These are phyloP conservation scores for Cynaeus angustus DNA, from an alignment of 2,888 invertebrate genomes.

Conservation along the genomic window DNA sequence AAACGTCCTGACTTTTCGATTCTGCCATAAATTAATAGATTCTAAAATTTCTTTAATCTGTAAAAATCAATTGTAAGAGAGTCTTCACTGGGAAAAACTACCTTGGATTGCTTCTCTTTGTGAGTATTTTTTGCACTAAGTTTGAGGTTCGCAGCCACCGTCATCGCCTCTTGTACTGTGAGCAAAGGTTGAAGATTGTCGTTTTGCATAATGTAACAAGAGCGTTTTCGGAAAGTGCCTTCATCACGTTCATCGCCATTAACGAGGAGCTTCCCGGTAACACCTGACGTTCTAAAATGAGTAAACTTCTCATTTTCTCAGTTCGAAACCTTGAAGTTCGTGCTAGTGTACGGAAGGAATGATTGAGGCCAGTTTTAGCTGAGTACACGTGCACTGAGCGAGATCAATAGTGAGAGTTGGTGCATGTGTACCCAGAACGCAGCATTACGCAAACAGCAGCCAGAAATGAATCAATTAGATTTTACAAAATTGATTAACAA, in stretches of 20 bases:
- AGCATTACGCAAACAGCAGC: constrained; percentile 21
- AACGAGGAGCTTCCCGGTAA: constrained; percentile 82
- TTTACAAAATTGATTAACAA: too few relatives aligned
- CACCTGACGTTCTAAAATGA: constrained; percentile 69
- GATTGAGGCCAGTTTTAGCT: constrained; percentile 1
- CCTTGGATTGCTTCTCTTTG: constrained; percentile 79
- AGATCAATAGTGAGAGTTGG: constrained; percentile 48
- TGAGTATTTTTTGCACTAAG: constrained; percentile 78
- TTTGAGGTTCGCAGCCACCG: constrained; percentile 90
- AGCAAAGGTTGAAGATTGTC: constrained; percentile 87
- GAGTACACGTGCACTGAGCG: constrained; percentile 59
- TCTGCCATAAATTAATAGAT: constrained; percentile 82
- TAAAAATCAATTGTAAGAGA: constrained; percentile 56
- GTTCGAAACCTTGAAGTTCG: constrained; percentile 7
- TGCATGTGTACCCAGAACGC: constrained; percentile 51
- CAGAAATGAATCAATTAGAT: too few relatives aligned
- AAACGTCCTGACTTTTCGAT: constrained; percentile 79
- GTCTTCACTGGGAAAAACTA: constrained; percentile 66
- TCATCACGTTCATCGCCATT: constrained; percentile 82
- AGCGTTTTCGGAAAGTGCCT: constrained; percentile 81
- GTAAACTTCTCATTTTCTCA: too few relatives aligned
- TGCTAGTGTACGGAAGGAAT: constrained; percentile 51
- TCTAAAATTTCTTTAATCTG: constrained; percentile 87
- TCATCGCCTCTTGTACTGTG: constrained; percentile 89
- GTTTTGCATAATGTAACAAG: constrained; percentile 94